These are phyloP conservation scores for Melolontha melolontha DNA, from an alignment of 2,888 invertebrate species.

Conservation along the genomic window DNA sequence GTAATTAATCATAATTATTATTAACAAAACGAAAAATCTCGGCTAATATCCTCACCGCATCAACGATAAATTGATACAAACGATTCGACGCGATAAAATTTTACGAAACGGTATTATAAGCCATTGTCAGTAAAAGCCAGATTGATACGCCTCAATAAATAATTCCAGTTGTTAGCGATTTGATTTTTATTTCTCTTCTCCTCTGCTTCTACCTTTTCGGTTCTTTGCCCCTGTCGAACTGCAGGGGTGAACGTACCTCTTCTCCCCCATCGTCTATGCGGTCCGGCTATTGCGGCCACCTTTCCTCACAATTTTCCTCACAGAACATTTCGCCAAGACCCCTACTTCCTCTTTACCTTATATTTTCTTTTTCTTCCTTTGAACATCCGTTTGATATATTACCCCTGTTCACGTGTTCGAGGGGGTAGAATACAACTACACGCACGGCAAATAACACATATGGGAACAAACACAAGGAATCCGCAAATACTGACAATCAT, in stretches of 20 bases:
- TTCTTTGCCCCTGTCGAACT: constrained; percentile 1
- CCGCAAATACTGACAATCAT: constrained; percentile 37
- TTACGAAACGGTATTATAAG: constrained; percentile 13
- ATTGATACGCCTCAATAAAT: constrained; percentile 28
- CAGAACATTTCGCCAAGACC: not conserved
- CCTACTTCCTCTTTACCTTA: not conserved
- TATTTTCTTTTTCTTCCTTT: not conserved
- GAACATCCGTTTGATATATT: constrained; percentile 27
- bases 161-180: constrained; percentile 29
- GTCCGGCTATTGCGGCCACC: constrained; percentile 1
- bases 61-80: constrained; percentile 26
- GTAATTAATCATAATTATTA: constrained; percentile 23
- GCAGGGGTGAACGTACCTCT: not conserved
- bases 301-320: constrained; percentile 7
- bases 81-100: constrained; percentile 25
- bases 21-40: constrained; percentile 16
- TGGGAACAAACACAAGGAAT: not conserved
- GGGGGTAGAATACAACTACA: not conserved
- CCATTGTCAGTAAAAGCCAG: constrained; percentile 27
- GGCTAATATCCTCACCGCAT: constrained; percentile 3
- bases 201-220: not conserved
- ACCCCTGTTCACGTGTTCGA: constrained; percentile 8
- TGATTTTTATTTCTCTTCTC: constrained; percentile 24
- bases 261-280: not conserved
- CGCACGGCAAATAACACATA: not conserved